phyloP scores from a whole-genome alignment of 1,140 invertebrate species.

The Aphidius gifuensis region DNA sequence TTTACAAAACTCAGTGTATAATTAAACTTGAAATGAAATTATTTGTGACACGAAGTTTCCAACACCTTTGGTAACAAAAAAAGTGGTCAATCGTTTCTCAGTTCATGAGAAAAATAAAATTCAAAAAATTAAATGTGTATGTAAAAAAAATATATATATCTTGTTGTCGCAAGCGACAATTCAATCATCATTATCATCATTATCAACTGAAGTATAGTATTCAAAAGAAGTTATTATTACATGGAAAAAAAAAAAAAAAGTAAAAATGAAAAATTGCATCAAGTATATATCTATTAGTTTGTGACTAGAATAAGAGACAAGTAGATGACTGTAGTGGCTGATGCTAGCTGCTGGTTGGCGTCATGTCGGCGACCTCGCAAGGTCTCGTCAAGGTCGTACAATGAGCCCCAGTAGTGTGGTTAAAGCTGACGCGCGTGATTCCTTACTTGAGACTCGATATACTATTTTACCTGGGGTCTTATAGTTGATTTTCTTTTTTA shows the following conservation, averaged over 20 bases:
- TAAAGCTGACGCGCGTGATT: not conserved
- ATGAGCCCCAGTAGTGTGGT: constrained; percentile 40
- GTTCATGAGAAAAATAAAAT: not conserved
- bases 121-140: not conserved
- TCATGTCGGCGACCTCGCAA: constrained; percentile 54
- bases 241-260: not conserved
- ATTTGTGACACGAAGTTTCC: constrained; percentile 28
- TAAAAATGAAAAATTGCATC: not conserved
- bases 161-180: constrained; percentile 8
- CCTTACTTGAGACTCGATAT: no score
- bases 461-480: no score
- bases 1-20: constrained; percentile 29
- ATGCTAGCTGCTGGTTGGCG: constrained; percentile 29
- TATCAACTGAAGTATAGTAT: not conserved
- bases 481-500: no score
- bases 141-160: constrained; percentile 3
- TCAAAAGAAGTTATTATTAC: not conserved
- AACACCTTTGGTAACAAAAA: not conserved
- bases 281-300: no score
- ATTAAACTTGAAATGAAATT: constrained; percentile 40
- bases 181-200: constrained; percentile 16
- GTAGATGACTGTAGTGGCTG: constrained; percentile 1
- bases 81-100: not conserved
- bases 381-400: constrained; percentile 53
- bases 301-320: not conserved